Conservation (phyloP, 2,888 invertebrate species). For the Spilosoma lubricipeda region DNA sequence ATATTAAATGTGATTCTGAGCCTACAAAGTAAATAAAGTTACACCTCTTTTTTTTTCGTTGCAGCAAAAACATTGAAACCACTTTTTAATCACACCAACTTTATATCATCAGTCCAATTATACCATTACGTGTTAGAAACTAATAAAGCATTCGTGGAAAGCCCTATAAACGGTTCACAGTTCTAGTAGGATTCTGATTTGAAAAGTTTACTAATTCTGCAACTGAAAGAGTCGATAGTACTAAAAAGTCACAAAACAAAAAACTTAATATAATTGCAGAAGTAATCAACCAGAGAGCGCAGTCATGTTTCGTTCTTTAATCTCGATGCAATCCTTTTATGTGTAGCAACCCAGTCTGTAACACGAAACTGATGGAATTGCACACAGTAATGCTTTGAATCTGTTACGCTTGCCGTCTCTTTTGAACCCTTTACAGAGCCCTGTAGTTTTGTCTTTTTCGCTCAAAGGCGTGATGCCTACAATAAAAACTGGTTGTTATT, state of each 20-base stretch:
- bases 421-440: constrained; percentile 67
- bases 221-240: background rate
- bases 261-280: background rate
- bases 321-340: constrained; percentile 21
- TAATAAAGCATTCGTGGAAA: background rate
- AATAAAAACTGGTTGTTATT: constrained; percentile 85
- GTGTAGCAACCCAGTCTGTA: constrained; percentile 52
- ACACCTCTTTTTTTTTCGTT: background rate
- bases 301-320: background rate
- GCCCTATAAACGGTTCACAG: background rate
- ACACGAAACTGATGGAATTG: constrained; percentile 75
- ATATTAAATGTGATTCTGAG: background rate
- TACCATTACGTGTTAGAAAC: background rate
- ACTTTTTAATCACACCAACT: background rate
- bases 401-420: constrained; percentile 78
- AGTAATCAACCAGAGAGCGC: constrained; percentile 2
- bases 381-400: constrained; percentile 78
- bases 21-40: background rate
- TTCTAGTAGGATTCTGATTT: background rate
- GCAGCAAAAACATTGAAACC: background rate
- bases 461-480: constrained; percentile 76
- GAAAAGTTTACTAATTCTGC: background rate
- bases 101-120: background rate
- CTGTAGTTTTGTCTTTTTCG: constrained; percentile 77
- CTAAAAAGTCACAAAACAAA: background rate